phyloP scores from a whole-genome alignment of 2,888 invertebrate genomes.

The Plusia festucae region DNA sequence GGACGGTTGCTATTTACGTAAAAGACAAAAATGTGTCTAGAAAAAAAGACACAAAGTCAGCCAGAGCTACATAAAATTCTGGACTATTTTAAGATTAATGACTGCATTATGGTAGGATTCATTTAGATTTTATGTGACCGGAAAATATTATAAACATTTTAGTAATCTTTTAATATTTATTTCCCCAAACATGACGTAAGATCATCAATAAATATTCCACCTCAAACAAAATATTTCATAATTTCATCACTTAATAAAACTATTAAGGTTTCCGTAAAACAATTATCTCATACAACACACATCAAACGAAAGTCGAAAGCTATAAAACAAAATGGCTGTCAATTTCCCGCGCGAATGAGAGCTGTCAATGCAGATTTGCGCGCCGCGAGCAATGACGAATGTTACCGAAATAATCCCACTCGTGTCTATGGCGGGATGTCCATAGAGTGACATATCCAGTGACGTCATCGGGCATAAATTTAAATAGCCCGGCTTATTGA shows the following conservation, averaged over 20 bases:
- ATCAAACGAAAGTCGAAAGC: conserved; percentile 51
- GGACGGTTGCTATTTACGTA: background rate
- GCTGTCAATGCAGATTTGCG: conserved; percentile 61
- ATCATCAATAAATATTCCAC: conserved; percentile 16
- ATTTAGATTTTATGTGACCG: background rate
- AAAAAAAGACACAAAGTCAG: background rate
- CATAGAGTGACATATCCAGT: conserved; percentile 44
- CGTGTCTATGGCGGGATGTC: conserved; percentile 53
- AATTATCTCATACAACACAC: conserved; percentile 25
- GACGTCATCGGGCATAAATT: conserved; percentile 40
- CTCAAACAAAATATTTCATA: conserved; percentile 15
- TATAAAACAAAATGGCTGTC: conserved; percentile 56
- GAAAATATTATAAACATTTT: conserved; percentile 1
- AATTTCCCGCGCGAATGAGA: conserved; percentile 51
- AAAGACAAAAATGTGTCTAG: background rate
- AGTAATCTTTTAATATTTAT: conserved; percentile 23
- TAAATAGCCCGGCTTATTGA: conserved; percentile 39
- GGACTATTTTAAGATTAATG: background rate
- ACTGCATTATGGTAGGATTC: background rate
- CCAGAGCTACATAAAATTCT: background rate
- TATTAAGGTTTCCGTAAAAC: conserved; percentile 42
- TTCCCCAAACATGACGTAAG: conserved; percentile 17
- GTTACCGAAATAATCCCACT: conserved; percentile 57
- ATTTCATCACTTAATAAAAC: conserved; percentile 44
- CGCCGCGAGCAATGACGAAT: conserved; percentile 54